Evolutionary conservation across 1,140 invertebrate species (phyloP), one percentile per base, ranked within the genome.

Genomic region (Melipona quadrifasciata): DNA sequence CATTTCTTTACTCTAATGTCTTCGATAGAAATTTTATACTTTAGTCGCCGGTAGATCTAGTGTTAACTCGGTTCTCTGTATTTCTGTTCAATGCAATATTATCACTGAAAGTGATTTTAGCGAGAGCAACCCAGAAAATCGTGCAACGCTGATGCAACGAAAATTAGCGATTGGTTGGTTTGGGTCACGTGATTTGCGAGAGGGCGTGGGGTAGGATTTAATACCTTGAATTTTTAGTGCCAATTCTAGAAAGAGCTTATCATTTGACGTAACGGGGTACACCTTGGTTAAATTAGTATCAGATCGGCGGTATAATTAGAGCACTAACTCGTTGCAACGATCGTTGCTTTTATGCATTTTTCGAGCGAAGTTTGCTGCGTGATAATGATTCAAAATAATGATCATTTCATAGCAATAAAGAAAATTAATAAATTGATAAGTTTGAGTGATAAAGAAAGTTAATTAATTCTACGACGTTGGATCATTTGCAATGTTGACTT

Each of bases 271-370:
- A 72, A 72, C 70, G 39, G 14, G 70, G 16, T 47, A 72, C 70
- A 47, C 70, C 70, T 27, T 72, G 8, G 70, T 72, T 72, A n/a
- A 51, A 72, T 72, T 51, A 72, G 39, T 24, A 47, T 27, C 70
- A 51, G 47, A 19, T 27, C 5, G 0, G 16, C 19, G 70, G 17
- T 47, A 47, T 72, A 17, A 27, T 72, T 72, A 51, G 27, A 72
- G 3, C 53, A 72, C 51, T 53, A 27, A n/a, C n/a, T 8, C 16
- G 47, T 72, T 72, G n/a, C 8, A 51, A 72, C 19, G 70, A 72
- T 51, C 0, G 58, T 61, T 1, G 12, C 24, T 61, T 47, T 71
- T 71, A 47, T n/a, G 16, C 6, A n/a, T 8, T 47, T 47, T 16
- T 10, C 2, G 14, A 16, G 1, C 11, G 39, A 12, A 6, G 12